These are phyloP conservation scores for Tortricodes alternella DNA, from an alignment of 2,888 invertebrate species.

Conservation along the genomic window DNA sequence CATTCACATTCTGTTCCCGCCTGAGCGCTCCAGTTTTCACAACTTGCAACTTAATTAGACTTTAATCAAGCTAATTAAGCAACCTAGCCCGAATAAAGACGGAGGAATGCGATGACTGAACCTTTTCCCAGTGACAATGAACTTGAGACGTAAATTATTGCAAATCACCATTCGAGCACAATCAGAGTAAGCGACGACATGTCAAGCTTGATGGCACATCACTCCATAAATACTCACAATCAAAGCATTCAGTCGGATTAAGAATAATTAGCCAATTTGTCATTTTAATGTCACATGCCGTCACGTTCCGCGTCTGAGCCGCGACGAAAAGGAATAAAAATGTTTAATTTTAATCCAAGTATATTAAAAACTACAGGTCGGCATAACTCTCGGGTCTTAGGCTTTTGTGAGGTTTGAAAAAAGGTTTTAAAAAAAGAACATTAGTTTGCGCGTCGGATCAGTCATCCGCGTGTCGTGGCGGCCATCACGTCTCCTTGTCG, in stretches of 20 bases:
- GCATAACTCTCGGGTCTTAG: slow-evolving; percentile 76
- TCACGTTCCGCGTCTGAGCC: slow-evolving; percentile 64
- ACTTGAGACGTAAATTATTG: slow-evolving; percentile 45
- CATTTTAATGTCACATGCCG: slow-evolving; percentile 83
- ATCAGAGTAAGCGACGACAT: slow-evolving; percentile 49
- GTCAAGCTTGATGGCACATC: slow-evolving; percentile 61
- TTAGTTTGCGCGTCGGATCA: slow-evolving; percentile 76
- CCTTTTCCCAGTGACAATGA: slow-evolving; percentile 52
- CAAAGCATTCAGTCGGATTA: slow-evolving; percentile 74
- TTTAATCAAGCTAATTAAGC: slow-evolving; percentile 26
- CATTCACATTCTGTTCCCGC: slow-evolving; percentile 27
- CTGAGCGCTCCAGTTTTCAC: slow-evolving; percentile 23
- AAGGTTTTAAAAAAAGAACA: slow-evolving; percentile 73
- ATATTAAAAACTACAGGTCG: slow-evolving; percentile 79
- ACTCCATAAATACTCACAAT: slow-evolving; percentile 54
- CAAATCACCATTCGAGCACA: slow-evolving; percentile 45
- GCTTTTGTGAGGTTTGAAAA: slow-evolving; percentile 74
- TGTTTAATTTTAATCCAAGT: slow-evolving; percentile 75
- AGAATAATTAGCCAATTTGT: slow-evolving; percentile 82
- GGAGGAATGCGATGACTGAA: slow-evolving; percentile 28
- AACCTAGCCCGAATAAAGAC: slow-evolving; percentile 16
- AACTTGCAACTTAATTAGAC: slow-evolving; percentile 21
- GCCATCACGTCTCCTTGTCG: slow-evolving; percentile 67
- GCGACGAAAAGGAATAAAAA: slow-evolving; percentile 63
- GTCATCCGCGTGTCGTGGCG: slow-evolving; percentile 71